Base-by-base conservation (phyloP, 2,888 invertebrate species). In the Parnassius smintheus region DNA sequence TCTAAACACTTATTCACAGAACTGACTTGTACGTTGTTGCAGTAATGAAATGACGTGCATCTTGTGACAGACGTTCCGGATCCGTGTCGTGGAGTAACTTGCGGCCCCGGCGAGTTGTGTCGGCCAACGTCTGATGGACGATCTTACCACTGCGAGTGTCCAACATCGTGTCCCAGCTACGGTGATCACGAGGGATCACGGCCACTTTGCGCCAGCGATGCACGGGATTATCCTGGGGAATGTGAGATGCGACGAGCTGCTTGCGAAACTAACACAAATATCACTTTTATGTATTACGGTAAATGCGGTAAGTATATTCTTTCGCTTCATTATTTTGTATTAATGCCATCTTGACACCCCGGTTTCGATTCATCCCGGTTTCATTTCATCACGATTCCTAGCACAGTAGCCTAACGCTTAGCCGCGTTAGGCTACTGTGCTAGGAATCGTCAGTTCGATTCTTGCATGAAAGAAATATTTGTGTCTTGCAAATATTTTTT, bases 151-250 rank as follows among this genome's bases (percentile, higher is more conserved):
- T 97, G 97, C 88, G 94, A 96, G 80, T 97, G 97, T 78, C 94
- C 95, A 52, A 93, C 94, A 62, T 94, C 94, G 66, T 97, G 97
- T 81, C 96, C 96, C 61, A 95, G 93, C 81, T 96, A 96, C 86
- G 97, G 97, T 7, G 97, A 97, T 88, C 96, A 96, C 87, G 93
- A 95, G 70, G 95, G 95, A 65, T 95, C 96, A 46, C 91, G 94
- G 61, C 95, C 96, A 1, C 94, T 98, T 55, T 98, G 98, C 84
- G 96, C 96, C 82, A 92, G 94, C 77, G 96, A 98, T 88, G 96
- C 96, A 9, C 91, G 94, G 67, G 97, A 97, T 81, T 98, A 98
- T 84, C 93, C 93, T 64, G 96, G 96, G 78, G 95, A 96, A 72
- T 98, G 98, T 91, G 95, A 97, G 81, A 93, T 98, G 88, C 94